Base-by-base conservation (phyloP, 2,888 invertebrate species). In the Caenorhabditis parvicauda region DNA sequence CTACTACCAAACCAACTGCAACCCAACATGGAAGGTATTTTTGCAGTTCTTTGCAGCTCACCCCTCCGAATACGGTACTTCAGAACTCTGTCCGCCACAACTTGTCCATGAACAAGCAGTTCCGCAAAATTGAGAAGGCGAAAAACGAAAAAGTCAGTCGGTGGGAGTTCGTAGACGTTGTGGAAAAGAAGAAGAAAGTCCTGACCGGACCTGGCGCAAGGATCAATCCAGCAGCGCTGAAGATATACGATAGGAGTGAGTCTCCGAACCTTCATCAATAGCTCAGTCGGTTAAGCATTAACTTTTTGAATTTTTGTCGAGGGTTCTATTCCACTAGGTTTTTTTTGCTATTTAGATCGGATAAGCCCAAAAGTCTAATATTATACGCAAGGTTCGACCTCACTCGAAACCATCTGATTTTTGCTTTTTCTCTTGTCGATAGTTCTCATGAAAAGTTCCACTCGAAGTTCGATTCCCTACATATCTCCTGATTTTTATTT, bases 41-140 rank as follows among this genome's bases (percentile, higher is more conserved):
- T 24, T 9, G 7, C 45, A 6, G 7, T 22, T 22, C 29, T 19
- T 7, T n/a, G 14, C 5, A 7, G 35, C 43, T 4, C 14, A 44
- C 27, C n/a, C n/a, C n/a, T n/a, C 1, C 9, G 25, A 17, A 22
- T 27, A 14, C n/a, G 5, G 27, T 24, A 27, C 59, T 64, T 17
- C 42, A 70, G 69, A 72, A 72, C 42, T 72, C 72, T 12, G 65
- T 72, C 29, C 64, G 72, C 14, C 72, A 72, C 54, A 72, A 72
- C 59, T 47, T 72, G 14, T 70, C 70, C 3, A 51, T 72, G 7
- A 72, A 70, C 54, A 59, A 58, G 35, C 64, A 62, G 41, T 72
- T 72, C 49, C 46, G 39, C 2, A 32, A 63, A 29, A 45, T 67
- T 19, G 72, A 72, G 7, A 69, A 64, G 32, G 38, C 35, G 3